phyloP scores from a whole-genome alignment of 2,797 vertebrate genomes.

The Poeciliopsis gracilis region DNA sequence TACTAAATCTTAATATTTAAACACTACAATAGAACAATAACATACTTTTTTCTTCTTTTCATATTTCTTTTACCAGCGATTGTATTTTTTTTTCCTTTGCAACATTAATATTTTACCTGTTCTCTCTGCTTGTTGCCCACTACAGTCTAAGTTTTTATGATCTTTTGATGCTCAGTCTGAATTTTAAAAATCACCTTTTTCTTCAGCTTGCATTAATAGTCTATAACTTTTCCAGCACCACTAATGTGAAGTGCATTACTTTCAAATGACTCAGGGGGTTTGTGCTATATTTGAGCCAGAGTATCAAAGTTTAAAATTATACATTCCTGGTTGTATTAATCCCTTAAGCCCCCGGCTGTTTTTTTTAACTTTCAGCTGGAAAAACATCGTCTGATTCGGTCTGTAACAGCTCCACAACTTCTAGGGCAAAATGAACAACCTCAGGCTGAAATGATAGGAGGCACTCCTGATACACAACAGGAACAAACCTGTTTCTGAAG shows the following conservation, averaged over 20 bases:
- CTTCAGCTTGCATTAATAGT: background rate
- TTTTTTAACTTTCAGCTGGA: slow-evolving; percentile 5
- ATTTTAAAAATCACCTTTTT: background rate
- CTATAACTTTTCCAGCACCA: background rate
- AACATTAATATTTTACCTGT: background rate
- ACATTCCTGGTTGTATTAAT: slow-evolving; percentile 11
- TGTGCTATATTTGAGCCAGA: background rate
- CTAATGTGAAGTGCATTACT: slow-evolving; percentile 3
- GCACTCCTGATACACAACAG: background rate
- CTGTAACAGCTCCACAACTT: background rate
- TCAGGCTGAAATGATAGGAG: slow-evolving; percentile 8
- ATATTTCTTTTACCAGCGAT: too few relatives aligned
- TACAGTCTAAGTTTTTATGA: background rate
- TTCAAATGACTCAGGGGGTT: background rate
- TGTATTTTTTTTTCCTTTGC: background rate
- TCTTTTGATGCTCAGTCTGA: background rate
- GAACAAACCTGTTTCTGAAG: background rate
- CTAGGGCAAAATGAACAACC: background rate
- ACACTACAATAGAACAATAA: background rate
- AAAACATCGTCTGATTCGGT: background rate
- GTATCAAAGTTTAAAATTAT: slow-evolving; percentile 1
- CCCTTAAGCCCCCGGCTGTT: background rate
- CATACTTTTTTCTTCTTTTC: background rate
- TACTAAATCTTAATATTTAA: background rate
- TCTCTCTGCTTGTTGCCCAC: background rate